phyloP scores from a whole-genome alignment of 2,888 invertebrate genomes.

The Dioctria linearis region DNA sequence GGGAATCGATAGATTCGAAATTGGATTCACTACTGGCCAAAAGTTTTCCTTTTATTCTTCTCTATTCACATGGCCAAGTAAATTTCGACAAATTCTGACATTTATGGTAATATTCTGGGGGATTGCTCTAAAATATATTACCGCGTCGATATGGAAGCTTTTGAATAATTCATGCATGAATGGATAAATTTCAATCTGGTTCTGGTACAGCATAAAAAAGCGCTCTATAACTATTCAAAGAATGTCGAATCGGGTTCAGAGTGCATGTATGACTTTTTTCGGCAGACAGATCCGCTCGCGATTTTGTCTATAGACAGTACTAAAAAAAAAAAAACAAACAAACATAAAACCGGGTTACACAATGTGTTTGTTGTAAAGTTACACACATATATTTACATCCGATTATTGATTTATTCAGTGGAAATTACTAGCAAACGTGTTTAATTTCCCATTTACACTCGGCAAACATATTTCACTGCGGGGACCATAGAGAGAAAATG shows the following conservation, averaged over 20 bases:
- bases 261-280: too few relatives aligned
- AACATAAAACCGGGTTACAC: too few relatives aligned
- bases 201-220: too few relatives aligned
- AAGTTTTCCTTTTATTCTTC: neutral
- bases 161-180: slow-evolving; percentile 23
- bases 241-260: too few relatives aligned
- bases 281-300: too few relatives aligned
- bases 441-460: slow-evolving; percentile 19
- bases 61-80: neutral
- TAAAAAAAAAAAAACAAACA: too few relatives aligned
- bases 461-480: slow-evolving; percentile 1
- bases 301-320: too few relatives aligned
- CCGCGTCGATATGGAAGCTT: slow-evolving; percentile 21
- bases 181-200: too few relatives aligned
- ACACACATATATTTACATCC: neutral
- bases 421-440: slow-evolving; percentile 25
- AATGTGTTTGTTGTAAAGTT: neutral
- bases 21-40: neutral
- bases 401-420: slow-evolving; percentile 35
- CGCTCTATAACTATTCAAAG: too few relatives aligned
- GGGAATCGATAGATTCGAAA: too few relatives aligned
- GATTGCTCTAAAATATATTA: slow-evolving; percentile 25
- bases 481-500: neutral
- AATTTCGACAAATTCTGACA: slow-evolving; percentile 43
- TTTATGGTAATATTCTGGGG: slow-evolving; percentile 17